phyloP scores from a whole-genome alignment of 2,888 invertebrate species.

The Argyra leucocephala region DNA sequence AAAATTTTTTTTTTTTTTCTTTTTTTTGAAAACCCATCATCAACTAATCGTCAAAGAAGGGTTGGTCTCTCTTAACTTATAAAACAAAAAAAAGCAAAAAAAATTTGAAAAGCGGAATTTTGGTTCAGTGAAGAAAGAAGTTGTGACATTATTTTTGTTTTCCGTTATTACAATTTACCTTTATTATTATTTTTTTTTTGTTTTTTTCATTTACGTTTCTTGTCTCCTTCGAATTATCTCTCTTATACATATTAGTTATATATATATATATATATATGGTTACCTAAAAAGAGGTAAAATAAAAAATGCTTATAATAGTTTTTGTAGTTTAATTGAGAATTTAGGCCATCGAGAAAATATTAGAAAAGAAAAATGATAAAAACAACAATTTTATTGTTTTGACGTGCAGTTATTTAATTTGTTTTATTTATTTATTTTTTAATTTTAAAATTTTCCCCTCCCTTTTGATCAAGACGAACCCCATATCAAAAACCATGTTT shows the following conservation, averaged over 20 bases:
- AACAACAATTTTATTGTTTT: slow-evolving; percentile 6
- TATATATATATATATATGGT: too few species aligned
- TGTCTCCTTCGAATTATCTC: not conserved
- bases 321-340: too few species aligned
- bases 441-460: not conserved
- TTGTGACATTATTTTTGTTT: not conserved
- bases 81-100: too few species aligned
- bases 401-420: not conserved
- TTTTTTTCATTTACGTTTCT: not conserved
- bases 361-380: too few species aligned
- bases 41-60: not conserved
- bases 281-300: not conserved
- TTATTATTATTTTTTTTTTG: too few species aligned
- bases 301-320: not conserved
- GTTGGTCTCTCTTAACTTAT: slow-evolving; percentile 3
- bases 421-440: not conserved
- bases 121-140: slow-evolving; percentile 3
- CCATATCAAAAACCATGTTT: too few species aligned
- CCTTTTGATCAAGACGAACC: not conserved
- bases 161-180: too few species aligned
- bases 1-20: too few species aligned
- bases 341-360: too few species aligned
- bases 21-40: too few species aligned
- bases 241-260: too few species aligned
- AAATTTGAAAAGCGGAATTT: slow-evolving; percentile 5